These are phyloP conservation scores for Lordiphosa fenestrarum DNA, from an alignment of 2,888 invertebrate species.

Conservation along the genomic window DNA sequence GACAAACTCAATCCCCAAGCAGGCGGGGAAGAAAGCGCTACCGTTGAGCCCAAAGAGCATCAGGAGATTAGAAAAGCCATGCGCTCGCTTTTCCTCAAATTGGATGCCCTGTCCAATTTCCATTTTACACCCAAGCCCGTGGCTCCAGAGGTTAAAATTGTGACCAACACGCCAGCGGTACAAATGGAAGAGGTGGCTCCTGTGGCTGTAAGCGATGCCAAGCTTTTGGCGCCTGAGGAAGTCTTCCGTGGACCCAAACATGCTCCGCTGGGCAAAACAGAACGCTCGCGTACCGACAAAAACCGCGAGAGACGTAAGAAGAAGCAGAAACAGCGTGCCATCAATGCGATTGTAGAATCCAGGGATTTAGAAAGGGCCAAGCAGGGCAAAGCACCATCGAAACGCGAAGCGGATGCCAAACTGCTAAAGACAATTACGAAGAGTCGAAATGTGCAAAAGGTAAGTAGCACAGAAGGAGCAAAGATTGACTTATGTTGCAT, in stretches of 20 bases:
- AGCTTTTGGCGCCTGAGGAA: conserved; percentile 95
- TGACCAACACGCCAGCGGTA: conserved; percentile 94
- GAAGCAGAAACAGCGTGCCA: conserved; percentile 87
- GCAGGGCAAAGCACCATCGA: conserved; percentile 81
- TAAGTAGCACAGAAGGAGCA: conserved; percentile 52
- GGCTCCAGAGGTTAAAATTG: conserved; percentile 92
- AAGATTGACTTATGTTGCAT: too few relatives aligned
- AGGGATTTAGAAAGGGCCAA: conserved; percentile 81
- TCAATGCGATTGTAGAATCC: conserved; percentile 81
- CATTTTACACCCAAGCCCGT: conserved; percentile 95
- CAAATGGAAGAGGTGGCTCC: conserved; percentile 98
- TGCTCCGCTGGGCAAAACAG: conserved; percentile 85
- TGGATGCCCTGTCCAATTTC: conserved; percentile 96
- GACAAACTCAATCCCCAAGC: conserved; percentile 79
- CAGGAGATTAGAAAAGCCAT: conserved; percentile 88
- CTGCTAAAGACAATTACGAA: conserved; percentile 84
- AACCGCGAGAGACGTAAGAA: conserved; percentile 93
- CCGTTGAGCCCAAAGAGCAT: conserved; percentile 88
- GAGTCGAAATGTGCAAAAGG: conserved; percentile 84
- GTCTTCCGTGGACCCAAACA: conserved; percentile 84
- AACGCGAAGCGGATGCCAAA: conserved; percentile 82
- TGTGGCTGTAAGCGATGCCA: conserved; percentile 90
- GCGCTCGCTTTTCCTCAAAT: conserved; percentile 88
- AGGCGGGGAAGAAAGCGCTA: conserved; percentile 80
- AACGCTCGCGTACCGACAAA: conserved; percentile 92